Evolutionary conservation across 2,888 invertebrate genomes (phyloP).

Genomic region (Xanthia icteritia): DNA sequence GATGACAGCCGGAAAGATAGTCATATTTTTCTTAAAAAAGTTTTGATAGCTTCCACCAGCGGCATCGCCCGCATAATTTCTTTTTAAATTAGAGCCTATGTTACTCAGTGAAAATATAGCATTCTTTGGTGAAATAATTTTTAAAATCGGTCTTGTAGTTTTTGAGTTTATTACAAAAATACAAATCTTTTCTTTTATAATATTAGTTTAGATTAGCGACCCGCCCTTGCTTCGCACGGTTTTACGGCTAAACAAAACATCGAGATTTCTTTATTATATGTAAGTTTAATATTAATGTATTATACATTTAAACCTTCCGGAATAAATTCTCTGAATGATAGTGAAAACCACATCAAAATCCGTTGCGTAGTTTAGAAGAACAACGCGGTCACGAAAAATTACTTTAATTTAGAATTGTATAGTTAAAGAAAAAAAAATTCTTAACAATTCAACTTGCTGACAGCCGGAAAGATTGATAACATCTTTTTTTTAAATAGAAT

Average conservation of each 20-base stretch:
- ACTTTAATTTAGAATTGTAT: not conserved
- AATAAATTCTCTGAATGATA: not conserved
- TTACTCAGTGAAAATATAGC: no score
- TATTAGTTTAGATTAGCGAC: no score
- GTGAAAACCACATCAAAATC: not conserved
- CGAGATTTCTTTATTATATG: not conserved
- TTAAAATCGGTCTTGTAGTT: no score
- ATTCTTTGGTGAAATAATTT: no score
- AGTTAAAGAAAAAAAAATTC: not conserved
- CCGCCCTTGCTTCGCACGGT: not conserved
- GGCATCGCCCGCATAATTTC: no score
- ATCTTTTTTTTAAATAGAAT: not conserved
- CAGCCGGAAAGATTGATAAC: not conserved
- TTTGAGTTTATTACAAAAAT: no score
- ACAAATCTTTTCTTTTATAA: no score
- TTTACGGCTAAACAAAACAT: not conserved
- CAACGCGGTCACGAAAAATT: not conserved
- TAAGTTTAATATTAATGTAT: not conserved
- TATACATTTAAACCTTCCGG: not conserved
- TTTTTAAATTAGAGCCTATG: no score
- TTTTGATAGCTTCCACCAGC: not conserved
- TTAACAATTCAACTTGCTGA: slow-evolving; percentile 12
- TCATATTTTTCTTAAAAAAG: not conserved
- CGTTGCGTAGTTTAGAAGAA: not conserved
- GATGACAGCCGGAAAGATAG: not conserved